These are phyloP conservation scores for Chymomyza procnemis DNA, from an alignment of 2,888 invertebrate genomes.

Conservation along the genomic window DNA sequence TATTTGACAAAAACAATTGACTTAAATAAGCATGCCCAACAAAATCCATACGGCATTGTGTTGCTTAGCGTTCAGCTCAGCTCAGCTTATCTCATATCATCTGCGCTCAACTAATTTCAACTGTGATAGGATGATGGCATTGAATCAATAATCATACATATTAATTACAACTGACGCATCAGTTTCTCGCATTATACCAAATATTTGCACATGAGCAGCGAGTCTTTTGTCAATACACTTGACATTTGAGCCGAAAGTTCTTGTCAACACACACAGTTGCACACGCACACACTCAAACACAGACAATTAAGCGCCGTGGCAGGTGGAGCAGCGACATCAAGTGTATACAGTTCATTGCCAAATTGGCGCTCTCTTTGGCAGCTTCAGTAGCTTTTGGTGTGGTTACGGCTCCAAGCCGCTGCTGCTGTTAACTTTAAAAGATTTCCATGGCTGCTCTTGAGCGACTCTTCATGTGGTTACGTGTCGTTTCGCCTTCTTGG, in stretches of 20 bases:
- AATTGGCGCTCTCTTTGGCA: neutral
- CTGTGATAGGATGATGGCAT: neutral
- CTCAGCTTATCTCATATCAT: conserved; percentile 7
- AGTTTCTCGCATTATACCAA: conserved; percentile 23
- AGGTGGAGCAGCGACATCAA: neutral
- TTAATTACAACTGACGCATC: conserved; percentile 44
- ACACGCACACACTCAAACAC: neutral
- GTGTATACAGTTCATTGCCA: neutral
- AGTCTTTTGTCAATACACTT: conserved; percentile 45
- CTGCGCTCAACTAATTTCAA: neutral
- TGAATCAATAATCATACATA: conserved; percentile 51
- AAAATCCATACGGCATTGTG: conserved; percentile 15
- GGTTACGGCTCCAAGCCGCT: neutral
- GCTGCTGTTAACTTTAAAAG: neutral
- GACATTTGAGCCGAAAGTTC: conserved; percentile 13
- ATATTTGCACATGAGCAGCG: conserved; percentile 11
- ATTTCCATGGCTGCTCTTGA: neutral
- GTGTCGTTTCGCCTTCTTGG: neutral
- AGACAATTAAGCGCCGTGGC: neutral
- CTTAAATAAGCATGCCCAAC: conserved; percentile 48
- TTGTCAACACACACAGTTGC: neutral
- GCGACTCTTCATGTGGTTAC: neutral
- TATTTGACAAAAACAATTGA: conserved; percentile 56
- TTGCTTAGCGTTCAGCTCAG: neutral
- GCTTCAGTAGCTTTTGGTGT: neutral